A percentile compares a stretch with the other conserved stretches of the same genome.
Evolutionary conservation across 2,888 invertebrate species (phyloP).

Genomic region (Bruchidius siliquastri): DNA sequence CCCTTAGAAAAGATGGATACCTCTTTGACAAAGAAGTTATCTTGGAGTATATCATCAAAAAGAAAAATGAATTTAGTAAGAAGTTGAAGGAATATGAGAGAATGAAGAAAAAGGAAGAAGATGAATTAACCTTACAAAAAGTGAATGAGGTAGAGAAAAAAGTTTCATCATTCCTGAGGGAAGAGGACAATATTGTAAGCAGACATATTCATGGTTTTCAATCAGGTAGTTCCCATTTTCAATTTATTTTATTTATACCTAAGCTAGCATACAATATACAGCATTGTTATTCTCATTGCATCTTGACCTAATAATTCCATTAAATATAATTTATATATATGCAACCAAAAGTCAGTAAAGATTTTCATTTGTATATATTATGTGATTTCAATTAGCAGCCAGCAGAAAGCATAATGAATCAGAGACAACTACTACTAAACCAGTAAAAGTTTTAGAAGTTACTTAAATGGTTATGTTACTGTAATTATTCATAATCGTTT

Average conservation of each 20-base stretch:
- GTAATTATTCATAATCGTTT: neutral
- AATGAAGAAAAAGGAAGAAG: conserved; percentile 71
- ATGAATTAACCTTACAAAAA: conserved; percentile 64
- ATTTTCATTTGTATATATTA: too few relatives aligned
- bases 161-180: conserved; percentile 73
- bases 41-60: conserved; percentile 87
- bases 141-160: conserved; percentile 67
- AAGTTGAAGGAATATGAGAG: conserved; percentile 90
- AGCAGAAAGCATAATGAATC: too few relatives aligned
- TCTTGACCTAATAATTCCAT: too few relatives aligned
- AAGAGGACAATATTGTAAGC: conserved; percentile 73
- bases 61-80: conserved; percentile 86
- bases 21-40: conserved; percentile 97
- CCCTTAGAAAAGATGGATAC: conserved; percentile 73
- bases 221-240: conserved; percentile 25
- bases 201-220: conserved; percentile 45
- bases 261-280: too few relatives aligned
- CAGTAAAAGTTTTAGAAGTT: too few relatives aligned
- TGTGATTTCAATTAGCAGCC: too few relatives aligned
- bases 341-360: too few relatives aligned
- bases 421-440: too few relatives aligned
- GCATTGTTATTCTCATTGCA: too few relatives aligned
- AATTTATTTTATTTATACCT: too few relatives aligned
- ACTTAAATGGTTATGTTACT: too few relatives aligned
- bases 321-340: too few relatives aligned